These are phyloP conservation scores for Myotis lucifugus DNA, from an alignment of 2,113 vertebrate genomes.

Conservation along the genomic window DNA sequence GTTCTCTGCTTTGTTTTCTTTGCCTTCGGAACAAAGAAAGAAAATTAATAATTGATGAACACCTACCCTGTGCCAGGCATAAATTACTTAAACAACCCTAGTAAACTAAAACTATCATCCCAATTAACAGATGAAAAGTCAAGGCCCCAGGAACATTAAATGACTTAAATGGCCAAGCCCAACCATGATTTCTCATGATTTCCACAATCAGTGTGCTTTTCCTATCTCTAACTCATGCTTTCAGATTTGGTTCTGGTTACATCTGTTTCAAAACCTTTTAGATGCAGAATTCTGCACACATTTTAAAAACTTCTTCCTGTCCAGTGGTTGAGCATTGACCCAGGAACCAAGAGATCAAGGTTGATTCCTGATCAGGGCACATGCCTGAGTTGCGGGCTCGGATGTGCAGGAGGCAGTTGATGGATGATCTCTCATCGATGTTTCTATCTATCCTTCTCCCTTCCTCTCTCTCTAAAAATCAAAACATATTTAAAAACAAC, in stretches of 20 bases:
- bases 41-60: background rate
- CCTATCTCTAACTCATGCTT: background rate
- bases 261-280: background rate
- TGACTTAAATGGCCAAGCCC: background rate
- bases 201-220: background rate
- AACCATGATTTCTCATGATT: background rate
- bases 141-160: background rate
- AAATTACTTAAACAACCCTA: background rate
- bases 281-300: background rate
- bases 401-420: too few relatives aligned
- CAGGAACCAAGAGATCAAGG: too few relatives aligned
- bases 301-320: background rate
- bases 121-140: background rate
- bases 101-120: slow-evolving; percentile 10
- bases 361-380: too few relatives aligned
- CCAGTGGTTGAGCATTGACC: too few relatives aligned
- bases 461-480: too few relatives aligned
- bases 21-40: background rate
- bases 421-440: too few relatives aligned
- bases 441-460: too few relatives aligned
- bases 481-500: too few relatives aligned
- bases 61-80: background rate
- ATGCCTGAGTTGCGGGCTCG: too few relatives aligned
- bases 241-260: background rate
- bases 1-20: background rate